phyloP scores from a whole-genome alignment of 2,113 vertebrate species.

The Caranx ignobilis region DNA sequence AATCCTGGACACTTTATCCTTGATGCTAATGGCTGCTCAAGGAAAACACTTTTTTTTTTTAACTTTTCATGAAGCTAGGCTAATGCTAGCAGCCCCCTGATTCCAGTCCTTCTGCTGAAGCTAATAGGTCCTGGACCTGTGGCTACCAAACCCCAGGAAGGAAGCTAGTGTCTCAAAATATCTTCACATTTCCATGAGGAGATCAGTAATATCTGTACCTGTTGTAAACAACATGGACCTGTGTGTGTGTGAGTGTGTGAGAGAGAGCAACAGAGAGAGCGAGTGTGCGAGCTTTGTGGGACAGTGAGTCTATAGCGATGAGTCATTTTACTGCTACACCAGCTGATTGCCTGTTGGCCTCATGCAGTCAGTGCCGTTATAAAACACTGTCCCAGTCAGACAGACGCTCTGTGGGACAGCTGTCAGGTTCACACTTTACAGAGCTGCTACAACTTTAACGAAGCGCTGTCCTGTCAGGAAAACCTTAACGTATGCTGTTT shows the following conservation, averaged over 20 bases:
- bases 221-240: background rate
- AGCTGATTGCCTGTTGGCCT: slow-evolving; percentile 15
- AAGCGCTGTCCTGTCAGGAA: background rate
- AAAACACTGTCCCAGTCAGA: background rate
- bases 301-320: slow-evolving; percentile 14
- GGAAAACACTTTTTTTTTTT: too few relatives aligned
- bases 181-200: too few relatives aligned
- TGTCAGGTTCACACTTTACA: background rate
- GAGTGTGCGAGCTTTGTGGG: background rate
- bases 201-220: background rate
- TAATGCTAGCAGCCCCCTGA: background rate
- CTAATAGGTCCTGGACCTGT: background rate
- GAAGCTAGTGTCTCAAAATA: background rate
- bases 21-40: too few relatives aligned
- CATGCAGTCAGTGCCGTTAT: slow-evolving; percentile 10
- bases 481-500: background rate
- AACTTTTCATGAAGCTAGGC: background rate
- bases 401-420: background rate
- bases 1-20: too few relatives aligned
- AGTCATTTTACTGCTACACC: slow-evolving; percentile 29
- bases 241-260: background rate
- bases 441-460: background rate
- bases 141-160: too few relatives aligned
- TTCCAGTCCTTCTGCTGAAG: background rate
- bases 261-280: background rate